A percentile compares a stretch with the other conserved stretches of the same genome.
These are phyloP conservation scores for Drosophila testacea DNA, from an alignment of 2,888 invertebrate species.

Conservation along the genomic window DNA sequence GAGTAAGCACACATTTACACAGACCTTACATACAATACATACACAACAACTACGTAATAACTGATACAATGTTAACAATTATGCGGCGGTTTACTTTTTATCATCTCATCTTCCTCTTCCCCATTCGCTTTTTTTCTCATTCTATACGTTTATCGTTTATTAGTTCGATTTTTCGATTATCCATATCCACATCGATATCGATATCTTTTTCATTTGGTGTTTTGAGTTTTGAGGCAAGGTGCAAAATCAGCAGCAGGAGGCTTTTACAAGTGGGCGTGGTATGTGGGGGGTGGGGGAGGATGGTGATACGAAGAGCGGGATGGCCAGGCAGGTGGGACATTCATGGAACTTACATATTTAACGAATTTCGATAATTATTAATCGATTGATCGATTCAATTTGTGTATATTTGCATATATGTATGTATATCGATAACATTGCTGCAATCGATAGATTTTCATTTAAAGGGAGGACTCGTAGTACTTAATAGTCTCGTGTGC, in stretches of 20 bases:
- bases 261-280: slow-evolving; percentile 13
- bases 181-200: neutral
- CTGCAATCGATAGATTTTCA: neutral
- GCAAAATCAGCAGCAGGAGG: slow-evolving; percentile 48
- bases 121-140: slow-evolving; percentile 5
- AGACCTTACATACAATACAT: slow-evolving; percentile 66
- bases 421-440: slow-evolving; percentile 10
- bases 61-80: slow-evolving; percentile 78
- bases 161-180: neutral
- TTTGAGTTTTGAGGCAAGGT: slow-evolving; percentile 42
- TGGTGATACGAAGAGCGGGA: slow-evolving; percentile 26
- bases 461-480: slow-evolving; percentile 24
- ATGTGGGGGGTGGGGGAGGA: neutral
- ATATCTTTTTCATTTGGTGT: slow-evolving; percentile 20
- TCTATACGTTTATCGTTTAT: slow-evolving; percentile 1
- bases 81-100: slow-evolving; percentile 69
- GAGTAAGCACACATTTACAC: slow-evolving; percentile 72
- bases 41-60: slow-evolving; percentile 79
- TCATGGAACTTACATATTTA: slow-evolving; percentile 69
- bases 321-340: slow-evolving; percentile 73
- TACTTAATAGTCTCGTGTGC: slow-evolving; percentile 45
- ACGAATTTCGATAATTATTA: slow-evolving; percentile 31
- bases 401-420: slow-evolving; percentile 2
- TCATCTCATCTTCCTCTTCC: slow-evolving; percentile 8
- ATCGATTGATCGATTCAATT: slow-evolving; percentile 16